Conservation (phyloP, 2,888 invertebrate species). For the Diarsia brunnea region DNA sequence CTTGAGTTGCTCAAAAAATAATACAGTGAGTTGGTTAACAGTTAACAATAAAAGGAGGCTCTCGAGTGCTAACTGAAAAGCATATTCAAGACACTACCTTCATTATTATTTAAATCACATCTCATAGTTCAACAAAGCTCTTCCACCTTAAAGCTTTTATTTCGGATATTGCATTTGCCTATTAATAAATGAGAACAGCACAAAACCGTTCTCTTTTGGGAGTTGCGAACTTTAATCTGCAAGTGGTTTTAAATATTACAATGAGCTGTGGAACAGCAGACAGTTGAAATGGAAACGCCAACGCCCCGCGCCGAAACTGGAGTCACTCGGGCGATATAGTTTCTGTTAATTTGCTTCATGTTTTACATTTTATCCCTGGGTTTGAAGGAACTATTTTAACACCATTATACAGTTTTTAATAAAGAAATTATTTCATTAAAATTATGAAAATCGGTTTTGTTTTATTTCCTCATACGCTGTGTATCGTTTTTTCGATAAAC, state of each 20-base stretch:
- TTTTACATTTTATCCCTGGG: slow-evolving; percentile 21
- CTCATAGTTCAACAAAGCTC: slow-evolving; percentile 7
- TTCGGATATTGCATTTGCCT: slow-evolving; percentile 44
- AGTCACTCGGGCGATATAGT: slow-evolving; percentile 28
- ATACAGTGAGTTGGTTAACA: neutral
- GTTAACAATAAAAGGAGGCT: neutral
- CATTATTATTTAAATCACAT: slow-evolving; percentile 24
- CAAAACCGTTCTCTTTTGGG: slow-evolving; percentile 57
- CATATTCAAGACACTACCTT: neutral
- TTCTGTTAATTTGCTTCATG: slow-evolving; percentile 39
- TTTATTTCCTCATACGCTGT: too few species aligned
- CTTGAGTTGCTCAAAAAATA: too few species aligned
- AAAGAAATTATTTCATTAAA: too few species aligned
- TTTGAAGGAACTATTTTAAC: too few species aligned
- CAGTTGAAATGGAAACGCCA: slow-evolving; percentile 52
- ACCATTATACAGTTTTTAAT: too few species aligned
- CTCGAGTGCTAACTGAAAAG: neutral
- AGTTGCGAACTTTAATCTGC: slow-evolving; percentile 57
- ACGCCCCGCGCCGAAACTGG: slow-evolving; percentile 14
- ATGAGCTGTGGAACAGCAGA: slow-evolving; percentile 42
- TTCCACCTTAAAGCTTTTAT: slow-evolving; percentile 24
- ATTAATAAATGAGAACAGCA: slow-evolving; percentile 47
- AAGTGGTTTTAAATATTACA: slow-evolving; percentile 60
- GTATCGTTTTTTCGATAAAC: too few species aligned
- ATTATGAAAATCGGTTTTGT: too few species aligned